Base-by-base conservation (phyloP, 2,113 vertebrate genomes). In the Sorex araneus region DNA sequence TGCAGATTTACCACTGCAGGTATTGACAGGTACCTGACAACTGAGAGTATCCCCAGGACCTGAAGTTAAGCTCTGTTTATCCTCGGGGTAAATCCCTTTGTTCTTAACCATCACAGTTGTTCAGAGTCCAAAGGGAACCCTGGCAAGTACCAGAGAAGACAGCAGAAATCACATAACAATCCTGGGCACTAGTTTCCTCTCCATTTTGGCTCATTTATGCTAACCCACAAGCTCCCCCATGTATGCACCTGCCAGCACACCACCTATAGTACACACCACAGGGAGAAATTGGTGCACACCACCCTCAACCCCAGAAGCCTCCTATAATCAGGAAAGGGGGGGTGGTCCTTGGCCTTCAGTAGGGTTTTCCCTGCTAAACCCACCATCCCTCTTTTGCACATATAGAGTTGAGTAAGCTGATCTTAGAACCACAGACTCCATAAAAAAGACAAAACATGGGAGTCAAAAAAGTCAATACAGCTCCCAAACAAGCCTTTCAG, bases 231-330 rank as follows among this genome's bases (percentile, higher is more conserved):
- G 36, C 16, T 21, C 28, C 43, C 32, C 19, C 34, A 32, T 3
- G 28, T 9, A 6, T 45, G 25, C 1, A 12, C 16, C n/a, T 8
- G 19, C 13, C 1, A 13, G 47, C 34, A 6, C 0, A 5, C 1
- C 8, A 2, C 66, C 45, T 13, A 3, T 43, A 11, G 34, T 1
- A 13, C 13, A 28, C 28, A 63, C 27, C 30, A 11, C 28, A n/a
- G 34, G 67, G 76, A 67, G 54, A 30, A 32, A 73, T 64, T 69
- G 19, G 70, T 23, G 9, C 9, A 28, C 23, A 40, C n/a, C 16
- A 2, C 4, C 28, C 34, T 79, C 30, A 21, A 8, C 21, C 4
- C 32, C 34, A 78, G 32, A 25, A 4, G 15, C 5, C 16, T 32
- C 32, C 36, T 47, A 7, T 54, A 21, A 28, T 32, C 2, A 8